A percentile compares a stretch with the other conserved stretches of the same genome.
phyloP scores from a whole-genome alignment of 1,140 invertebrate species.

The Meloidogyne hapla region DNA sequence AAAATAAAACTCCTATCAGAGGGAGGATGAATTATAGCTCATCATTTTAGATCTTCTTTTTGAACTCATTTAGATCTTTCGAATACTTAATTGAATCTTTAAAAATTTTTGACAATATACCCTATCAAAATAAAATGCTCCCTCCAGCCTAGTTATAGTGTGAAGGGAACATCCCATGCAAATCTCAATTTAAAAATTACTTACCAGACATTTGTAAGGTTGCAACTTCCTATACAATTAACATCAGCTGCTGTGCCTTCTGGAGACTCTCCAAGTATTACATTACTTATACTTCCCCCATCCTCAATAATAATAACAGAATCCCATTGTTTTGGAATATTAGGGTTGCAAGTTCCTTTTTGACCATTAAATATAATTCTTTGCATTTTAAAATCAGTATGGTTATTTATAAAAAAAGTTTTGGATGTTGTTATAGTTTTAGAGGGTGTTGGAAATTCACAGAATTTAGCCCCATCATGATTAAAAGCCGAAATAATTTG shows the following conservation, averaged over 20 bases:
- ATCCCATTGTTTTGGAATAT: background rate
- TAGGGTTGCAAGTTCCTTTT: background rate
- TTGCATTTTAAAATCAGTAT: background rate
- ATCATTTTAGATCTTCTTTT: no score
- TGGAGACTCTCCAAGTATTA: background rate
- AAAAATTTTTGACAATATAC: no score
- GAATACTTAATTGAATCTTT: no score
- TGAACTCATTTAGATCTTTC: no score
- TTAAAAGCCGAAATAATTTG: background rate
- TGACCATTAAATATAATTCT: background rate
- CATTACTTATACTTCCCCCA: background rate
- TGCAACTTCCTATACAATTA: background rate
- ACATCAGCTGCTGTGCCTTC: background rate
- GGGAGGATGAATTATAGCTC: no score
- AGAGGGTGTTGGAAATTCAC: background rate
- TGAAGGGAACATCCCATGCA: no score
- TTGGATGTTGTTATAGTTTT: background rate
- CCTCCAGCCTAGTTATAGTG: no score
- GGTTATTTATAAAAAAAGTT: background rate
- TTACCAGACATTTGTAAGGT: background rate
- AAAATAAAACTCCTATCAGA: no score
- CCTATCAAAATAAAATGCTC: no score
- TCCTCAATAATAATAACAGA: background rate
- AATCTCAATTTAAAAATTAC: no score
- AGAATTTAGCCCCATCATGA: background rate